A percentile compares a stretch with the other conserved stretches of the same genome.
These are phyloP conservation scores for Eurytoma adleriae DNA, from an alignment of 2,888 invertebrate species.

Conservation along the genomic window DNA sequence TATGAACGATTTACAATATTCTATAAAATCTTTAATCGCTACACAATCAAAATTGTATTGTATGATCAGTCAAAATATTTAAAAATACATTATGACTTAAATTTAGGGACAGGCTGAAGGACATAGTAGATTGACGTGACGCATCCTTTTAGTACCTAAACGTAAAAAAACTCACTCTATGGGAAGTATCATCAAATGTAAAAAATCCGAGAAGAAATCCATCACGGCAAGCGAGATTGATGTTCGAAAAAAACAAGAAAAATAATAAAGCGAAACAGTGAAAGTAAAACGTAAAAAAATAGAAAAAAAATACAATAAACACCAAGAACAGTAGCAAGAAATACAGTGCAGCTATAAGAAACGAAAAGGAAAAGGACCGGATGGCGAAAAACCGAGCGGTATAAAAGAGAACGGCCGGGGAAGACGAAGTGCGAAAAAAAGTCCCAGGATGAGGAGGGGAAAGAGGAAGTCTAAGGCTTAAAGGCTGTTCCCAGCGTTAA, in stretches of 20 bases:
- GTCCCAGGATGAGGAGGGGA: not conserved
- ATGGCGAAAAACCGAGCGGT: constrained; percentile 1
- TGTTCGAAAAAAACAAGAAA: not conserved
- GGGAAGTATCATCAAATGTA: constrained; percentile 6
- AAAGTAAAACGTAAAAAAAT: not conserved
- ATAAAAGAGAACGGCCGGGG: not conserved
- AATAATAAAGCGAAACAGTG: not conserved
- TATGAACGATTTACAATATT: no score
- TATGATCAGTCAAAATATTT: no score
- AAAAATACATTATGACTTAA: no score
- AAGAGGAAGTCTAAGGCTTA: constrained; percentile 32
- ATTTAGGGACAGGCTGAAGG: no score
- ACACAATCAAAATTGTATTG: no score
- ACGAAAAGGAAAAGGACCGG: not conserved
- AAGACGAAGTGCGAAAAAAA: constrained; percentile 38
- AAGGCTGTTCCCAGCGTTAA: constrained; percentile 33
- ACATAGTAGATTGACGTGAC: not conserved
- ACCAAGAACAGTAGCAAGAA: no score
- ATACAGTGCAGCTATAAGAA: no score
- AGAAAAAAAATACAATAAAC: not conserved
- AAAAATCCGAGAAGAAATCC: constrained; percentile 4
- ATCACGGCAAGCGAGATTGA: not conserved
- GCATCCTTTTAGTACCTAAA: not conserved
- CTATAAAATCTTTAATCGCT: no score
- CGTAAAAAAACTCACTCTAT: not conserved